Evolutionary conservation across 1,140 invertebrate species (phyloP).

Genomic region (Lordiphosa clarofinis): DNA sequence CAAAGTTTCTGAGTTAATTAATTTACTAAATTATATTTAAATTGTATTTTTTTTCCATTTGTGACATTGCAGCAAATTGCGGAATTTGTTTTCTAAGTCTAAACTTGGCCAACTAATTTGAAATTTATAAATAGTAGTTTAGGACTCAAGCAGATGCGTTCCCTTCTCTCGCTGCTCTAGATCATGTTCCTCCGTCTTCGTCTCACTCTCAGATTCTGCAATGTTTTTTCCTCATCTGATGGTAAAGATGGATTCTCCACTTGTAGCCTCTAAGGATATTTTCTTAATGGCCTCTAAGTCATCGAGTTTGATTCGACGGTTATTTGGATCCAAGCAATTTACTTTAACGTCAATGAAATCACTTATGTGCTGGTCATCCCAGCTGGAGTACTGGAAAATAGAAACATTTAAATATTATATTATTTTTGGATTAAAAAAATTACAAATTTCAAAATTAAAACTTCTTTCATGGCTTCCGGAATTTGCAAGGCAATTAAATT

Average conservation of each 20-base stretch:
- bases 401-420: too few species aligned
- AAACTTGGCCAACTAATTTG: conserved; percentile 45
- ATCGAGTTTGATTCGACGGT: conserved; percentile 60
- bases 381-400: conserved; percentile 67
- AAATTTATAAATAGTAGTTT: conserved; percentile 26
- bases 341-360: conserved; percentile 68
- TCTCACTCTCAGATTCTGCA: conserved; percentile 15
- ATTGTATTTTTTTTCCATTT: conserved; percentile 25
- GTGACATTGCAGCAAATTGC: conserved; percentile 16
- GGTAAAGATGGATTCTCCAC: conserved; percentile 10
- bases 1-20: conserved; percentile 28
- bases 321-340: conserved; percentile 68
- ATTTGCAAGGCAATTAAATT: too few species aligned
- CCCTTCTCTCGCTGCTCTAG: conserved; percentile 15
- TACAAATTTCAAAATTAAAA: too few species aligned
- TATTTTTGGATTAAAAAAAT: too few species aligned
- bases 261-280: conserved; percentile 40
- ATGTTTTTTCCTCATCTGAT: conserved; percentile 35
- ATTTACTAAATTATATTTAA: conserved; percentile 62
- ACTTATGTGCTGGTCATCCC: conserved; percentile 65
- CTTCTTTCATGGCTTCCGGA: too few species aligned
- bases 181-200: conserved; percentile 16
- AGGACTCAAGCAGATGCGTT: conserved; percentile 2
- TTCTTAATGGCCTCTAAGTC: conserved; percentile 50
- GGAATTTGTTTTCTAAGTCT: conserved; percentile 38